phyloP scores from a whole-genome alignment of 2,113 vertebrate species.

The Symphodus melops region DNA sequence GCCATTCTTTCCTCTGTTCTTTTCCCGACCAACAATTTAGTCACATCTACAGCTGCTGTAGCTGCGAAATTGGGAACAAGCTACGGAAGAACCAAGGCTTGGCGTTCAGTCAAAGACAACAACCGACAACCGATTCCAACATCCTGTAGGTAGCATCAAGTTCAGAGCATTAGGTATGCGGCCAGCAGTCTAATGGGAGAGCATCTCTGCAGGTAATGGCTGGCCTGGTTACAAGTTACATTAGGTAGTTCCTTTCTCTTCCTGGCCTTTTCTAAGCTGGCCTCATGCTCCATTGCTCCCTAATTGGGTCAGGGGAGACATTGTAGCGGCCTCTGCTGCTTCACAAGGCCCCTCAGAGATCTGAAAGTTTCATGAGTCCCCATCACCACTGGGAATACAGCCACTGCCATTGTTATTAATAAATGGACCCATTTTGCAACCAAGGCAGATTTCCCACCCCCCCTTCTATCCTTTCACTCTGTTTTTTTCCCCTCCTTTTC shows the following conservation, averaged over 20 bases:
- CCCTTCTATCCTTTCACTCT: slow-evolving; percentile 54
- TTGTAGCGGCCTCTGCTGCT: slow-evolving; percentile 82
- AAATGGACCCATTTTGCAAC: slow-evolving; percentile 84
- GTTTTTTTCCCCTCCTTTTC: slow-evolving; percentile 50
- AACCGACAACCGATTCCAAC: slow-evolving; percentile 19
- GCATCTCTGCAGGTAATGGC: slow-evolving; percentile 66
- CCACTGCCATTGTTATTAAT: slow-evolving; percentile 86
- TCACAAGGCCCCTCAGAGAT: slow-evolving; percentile 83
- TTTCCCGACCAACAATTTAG: slow-evolving; percentile 43
- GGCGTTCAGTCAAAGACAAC: slow-evolving; percentile 10
- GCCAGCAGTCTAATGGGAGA: slow-evolving; percentile 59
- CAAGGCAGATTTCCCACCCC: slow-evolving; percentile 72
- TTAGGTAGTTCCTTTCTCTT: slow-evolving; percentile 68
- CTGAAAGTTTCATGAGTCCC: slow-evolving; percentile 87
- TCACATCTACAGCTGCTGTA: slow-evolving; percentile 39
- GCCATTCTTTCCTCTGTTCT: slow-evolving; percentile 35
- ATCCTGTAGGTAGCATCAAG: slow-evolving; percentile 15
- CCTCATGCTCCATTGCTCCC: slow-evolving; percentile 78
- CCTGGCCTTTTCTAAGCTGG: slow-evolving; percentile 68
- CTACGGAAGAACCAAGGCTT: not conserved
- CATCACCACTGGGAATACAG: slow-evolving; percentile 80
- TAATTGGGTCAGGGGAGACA: slow-evolving; percentile 87
- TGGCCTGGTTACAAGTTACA: slow-evolving; percentile 57
- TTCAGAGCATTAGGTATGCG: slow-evolving; percentile 51
- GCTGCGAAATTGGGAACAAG: slow-evolving; percentile 23